Base-by-base conservation (phyloP, 2,113 vertebrate genomes). In the Rafetus swinhoei region DNA sequence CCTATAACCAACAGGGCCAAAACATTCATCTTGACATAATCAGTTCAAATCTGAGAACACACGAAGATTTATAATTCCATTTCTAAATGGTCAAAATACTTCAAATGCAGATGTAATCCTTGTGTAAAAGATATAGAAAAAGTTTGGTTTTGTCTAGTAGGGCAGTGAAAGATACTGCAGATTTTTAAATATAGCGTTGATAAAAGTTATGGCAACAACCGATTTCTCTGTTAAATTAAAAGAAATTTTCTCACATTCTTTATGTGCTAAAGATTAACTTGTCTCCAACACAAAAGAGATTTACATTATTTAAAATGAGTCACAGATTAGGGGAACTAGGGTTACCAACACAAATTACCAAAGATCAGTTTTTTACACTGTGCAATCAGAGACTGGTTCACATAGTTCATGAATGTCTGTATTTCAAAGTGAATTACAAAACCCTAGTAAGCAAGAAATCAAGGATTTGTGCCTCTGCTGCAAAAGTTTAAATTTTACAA, bases 201-300 rank as follows among this genome's bases (percentile, higher is more conserved):
- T 18, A 1, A 1, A 88, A 84, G 35, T 82, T 35, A 3, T 22
- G 90, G 9, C 60, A 82, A 88, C 91, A 92, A 5, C n/a, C 90
- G 50, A 81, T 69, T 90, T 25, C 82, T 22, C n/a, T 91, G 62
- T 55, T 52, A 82, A 52, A 93, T 57, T 56, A n/a, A 90, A 94
- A 91, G 55, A 85, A 94, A 85, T 81, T 50, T 39, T 53, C 60
- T 93, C 5, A 86, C 81, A 93, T 95, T 94, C 90, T 83, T 94
- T 91, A 86, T 88, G 54, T 39, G 91, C 35, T 95, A 95, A 95
- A 97, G 54, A 93, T 97, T 94, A 97, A 97, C 94, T 53, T 85
- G 29, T 91, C 52, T 88, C 4, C 84, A 74, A 29, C 87, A 72
- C 35, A 80, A 88, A 90, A 96, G 25, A 93, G 9, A 93, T 81